Conservation (phyloP, 1,140 invertebrate genomes). For the Akabosia matsudoensis region DNA sequence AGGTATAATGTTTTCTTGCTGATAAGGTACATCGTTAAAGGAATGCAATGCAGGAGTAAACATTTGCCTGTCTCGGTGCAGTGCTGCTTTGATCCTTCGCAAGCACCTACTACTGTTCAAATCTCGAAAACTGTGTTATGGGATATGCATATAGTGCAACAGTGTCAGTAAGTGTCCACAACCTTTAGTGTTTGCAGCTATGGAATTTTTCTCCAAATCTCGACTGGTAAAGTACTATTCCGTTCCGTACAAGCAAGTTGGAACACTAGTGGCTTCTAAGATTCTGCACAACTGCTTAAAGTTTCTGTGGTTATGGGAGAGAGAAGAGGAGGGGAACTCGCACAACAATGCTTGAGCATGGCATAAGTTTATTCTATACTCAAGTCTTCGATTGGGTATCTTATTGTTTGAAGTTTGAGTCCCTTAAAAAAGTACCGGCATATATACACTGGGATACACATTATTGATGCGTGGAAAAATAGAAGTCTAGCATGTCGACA, state of each 20-base stretch:
- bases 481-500: too few relatives aligned
- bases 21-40: background rate
- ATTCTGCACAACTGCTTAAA: too few relatives aligned
- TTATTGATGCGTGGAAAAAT: too few relatives aligned
- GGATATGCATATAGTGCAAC: conserved; percentile 2
- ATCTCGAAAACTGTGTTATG: too few relatives aligned
- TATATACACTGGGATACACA: too few relatives aligned
- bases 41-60: background rate
- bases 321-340: background rate
- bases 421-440: too few relatives aligned
- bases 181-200: too few relatives aligned
- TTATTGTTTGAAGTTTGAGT: background rate
- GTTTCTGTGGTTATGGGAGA: background rate
- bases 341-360: background rate
- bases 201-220: too few relatives aligned
- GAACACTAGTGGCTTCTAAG: too few relatives aligned
- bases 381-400: background rate
- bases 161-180: too few relatives aligned
- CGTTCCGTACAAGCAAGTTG: too few relatives aligned
- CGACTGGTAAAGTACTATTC: too few relatives aligned
- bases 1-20: background rate
- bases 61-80: background rate
- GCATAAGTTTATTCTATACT: background rate
- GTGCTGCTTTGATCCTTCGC: background rate
- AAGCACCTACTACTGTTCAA: background rate